These are phyloP conservation scores for Drosophila willistoni DNA, from an alignment of 1,140 invertebrate genomes.

Conservation along the genomic window DNA sequence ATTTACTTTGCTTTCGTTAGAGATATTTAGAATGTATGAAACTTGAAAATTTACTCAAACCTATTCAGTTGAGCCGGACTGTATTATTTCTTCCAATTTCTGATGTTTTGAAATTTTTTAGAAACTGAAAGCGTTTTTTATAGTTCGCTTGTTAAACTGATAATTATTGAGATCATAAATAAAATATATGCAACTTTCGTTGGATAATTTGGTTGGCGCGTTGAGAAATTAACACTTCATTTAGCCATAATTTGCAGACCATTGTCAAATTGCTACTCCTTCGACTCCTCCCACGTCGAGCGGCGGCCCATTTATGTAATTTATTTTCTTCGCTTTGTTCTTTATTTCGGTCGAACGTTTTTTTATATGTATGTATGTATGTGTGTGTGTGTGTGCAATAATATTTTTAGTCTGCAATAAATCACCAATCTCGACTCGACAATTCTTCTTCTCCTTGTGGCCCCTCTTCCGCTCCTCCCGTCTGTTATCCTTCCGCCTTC, in stretches of 20 bases:
- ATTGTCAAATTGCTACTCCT: slow-evolving; percentile 33
- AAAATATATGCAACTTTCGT: neutral
- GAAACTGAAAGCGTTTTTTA: too few species aligned
- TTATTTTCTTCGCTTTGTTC: slow-evolving; percentile 18
- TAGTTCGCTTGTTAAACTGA: too few species aligned
- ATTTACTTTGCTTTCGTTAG: too few species aligned
- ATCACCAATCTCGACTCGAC: slow-evolving; percentile 71
- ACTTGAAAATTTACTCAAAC: too few species aligned
- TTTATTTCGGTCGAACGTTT: slow-evolving; percentile 7
- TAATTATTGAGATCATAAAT: neutral
- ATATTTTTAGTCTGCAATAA: slow-evolving; percentile 54
- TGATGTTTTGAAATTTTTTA: too few species aligned
- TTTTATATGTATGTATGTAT: slow-evolving; percentile 18
- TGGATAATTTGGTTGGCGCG: neutral
- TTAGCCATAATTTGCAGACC: slow-evolving; percentile 67
- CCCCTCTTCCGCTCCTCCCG: neutral
- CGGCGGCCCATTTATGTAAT: slow-evolving; percentile 39
- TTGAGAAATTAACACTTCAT: slow-evolving; percentile 70
- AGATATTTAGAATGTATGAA: too few species aligned
- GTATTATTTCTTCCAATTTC: too few species aligned
- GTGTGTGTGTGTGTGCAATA: slow-evolving; percentile 33
- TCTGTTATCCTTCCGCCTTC: slow-evolving; percentile 47
- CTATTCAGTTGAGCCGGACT: too few species aligned
- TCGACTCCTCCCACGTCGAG: slow-evolving; percentile 1
- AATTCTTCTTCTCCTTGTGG: slow-evolving; percentile 21